These are phyloP conservation scores for Drosophila asahinai DNA, from an alignment of 1,140 invertebrate species.

Conservation along the genomic window DNA sequence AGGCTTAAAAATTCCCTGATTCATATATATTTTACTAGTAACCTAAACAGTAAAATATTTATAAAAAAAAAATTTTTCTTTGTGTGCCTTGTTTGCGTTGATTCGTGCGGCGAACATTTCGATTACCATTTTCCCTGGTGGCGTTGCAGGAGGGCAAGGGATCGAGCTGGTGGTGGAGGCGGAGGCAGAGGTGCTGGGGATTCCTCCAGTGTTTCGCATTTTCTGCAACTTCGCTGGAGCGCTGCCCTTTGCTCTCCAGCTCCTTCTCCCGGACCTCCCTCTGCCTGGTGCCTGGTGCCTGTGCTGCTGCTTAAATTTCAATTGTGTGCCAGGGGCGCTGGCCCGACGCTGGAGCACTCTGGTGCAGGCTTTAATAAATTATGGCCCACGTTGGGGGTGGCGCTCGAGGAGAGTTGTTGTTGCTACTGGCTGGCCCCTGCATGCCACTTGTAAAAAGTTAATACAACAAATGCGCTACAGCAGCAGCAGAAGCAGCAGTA, in stretches of 20 bases:
- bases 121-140: slow-evolving; percentile 71
- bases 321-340: slow-evolving; percentile 71
- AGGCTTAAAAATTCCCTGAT: too few species aligned
- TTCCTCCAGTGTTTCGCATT: slow-evolving; percentile 68
- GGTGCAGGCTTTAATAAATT: slow-evolving; percentile 84
- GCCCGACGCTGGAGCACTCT: slow-evolving; percentile 78
- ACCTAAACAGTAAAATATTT: background rate
- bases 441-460: slow-evolving; percentile 80
- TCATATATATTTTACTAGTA: too few species aligned
- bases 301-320: slow-evolving; percentile 76
- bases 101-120: slow-evolving; percentile 69
- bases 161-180: background rate
- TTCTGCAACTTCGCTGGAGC: slow-evolving; percentile 66
- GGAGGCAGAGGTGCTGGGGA: background rate
- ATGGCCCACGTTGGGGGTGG: slow-evolving; percentile 53
- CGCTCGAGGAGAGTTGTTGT: slow-evolving; percentile 24
- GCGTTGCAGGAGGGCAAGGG: slow-evolving; percentile 10
- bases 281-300: slow-evolving; percentile 16
- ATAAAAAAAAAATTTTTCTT: background rate
- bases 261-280: background rate
- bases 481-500: slow-evolving; percentile 46
- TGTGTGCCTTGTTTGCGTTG: slow-evolving; percentile 58
- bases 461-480: slow-evolving; percentile 76
- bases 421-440: slow-evolving; percentile 40
- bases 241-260: slow-evolving; percentile 35